A percentile compares a stretch with the other conserved stretches of the same genome.
phyloP scores from a whole-genome alignment of 2,888 invertebrate species.

The Baccha elongata region DNA sequence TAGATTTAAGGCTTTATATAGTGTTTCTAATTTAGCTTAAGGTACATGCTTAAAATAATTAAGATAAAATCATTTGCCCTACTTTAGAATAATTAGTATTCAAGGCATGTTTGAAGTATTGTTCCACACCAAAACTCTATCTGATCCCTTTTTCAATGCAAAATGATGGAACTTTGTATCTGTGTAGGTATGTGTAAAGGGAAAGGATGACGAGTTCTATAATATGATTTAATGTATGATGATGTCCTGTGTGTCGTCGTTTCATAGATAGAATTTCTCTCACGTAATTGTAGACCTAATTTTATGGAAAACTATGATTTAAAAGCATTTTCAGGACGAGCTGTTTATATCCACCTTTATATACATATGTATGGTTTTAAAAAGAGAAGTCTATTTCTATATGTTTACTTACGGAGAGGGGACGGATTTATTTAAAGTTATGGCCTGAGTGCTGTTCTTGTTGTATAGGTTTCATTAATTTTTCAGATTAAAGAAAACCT shows the following conservation, averaged over 20 bases:
- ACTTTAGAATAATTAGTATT: constrained; percentile 54
- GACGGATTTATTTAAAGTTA: constrained; percentile 39
- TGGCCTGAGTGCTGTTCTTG: constrained; percentile 39
- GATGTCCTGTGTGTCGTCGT: neutral
- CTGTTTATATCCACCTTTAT: constrained; percentile 17
- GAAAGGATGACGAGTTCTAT: neutral
- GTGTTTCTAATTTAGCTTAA: constrained; percentile 38
- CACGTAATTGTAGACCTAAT: constrained; percentile 68
- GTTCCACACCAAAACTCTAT: neutral
- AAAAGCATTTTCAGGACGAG: constrained; percentile 32
- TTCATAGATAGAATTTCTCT: constrained; percentile 40
- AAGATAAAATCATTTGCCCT: constrained; percentile 40
- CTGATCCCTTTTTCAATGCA: constrained; percentile 28
- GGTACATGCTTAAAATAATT: constrained; percentile 50
- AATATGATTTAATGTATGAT: neutral
- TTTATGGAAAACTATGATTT: constrained; percentile 66
- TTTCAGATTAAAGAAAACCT: constrained; percentile 41
- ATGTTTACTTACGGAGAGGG: neutral
- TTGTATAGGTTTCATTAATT: constrained; percentile 55
- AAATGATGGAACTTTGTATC: neutral
- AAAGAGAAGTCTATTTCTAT: neutral
- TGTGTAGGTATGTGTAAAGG: neutral
- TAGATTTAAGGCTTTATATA: constrained; percentile 15
- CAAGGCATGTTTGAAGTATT: constrained; percentile 44
- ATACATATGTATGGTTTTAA: no score